A percentile compares a stretch with the other conserved stretches of the same genome.
Evolutionary conservation across 1,140 invertebrate species (phyloP).

Genomic region (Aphelinus certus): DNA sequence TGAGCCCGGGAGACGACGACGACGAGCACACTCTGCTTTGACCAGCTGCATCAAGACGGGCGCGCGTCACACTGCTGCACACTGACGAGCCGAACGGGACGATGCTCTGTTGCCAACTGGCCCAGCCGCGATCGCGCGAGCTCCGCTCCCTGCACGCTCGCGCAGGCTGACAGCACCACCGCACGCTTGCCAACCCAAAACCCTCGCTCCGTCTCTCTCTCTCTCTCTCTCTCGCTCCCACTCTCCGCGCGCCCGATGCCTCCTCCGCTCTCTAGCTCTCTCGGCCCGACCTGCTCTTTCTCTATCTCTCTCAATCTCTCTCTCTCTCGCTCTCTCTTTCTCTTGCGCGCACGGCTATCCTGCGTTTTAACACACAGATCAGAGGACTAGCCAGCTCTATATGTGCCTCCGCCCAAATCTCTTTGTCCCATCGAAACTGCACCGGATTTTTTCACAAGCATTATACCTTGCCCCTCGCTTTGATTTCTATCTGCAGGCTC

Average conservation of each 20-base stretch:
- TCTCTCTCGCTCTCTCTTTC: not conserved
- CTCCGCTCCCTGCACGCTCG: not conserved
- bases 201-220: slow-evolving; percentile 5
- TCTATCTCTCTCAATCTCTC: not conserved
- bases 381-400: not conserved
- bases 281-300: not conserved
- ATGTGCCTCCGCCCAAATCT: no score
- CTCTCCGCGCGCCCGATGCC: no score
- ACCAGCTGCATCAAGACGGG: not conserved
- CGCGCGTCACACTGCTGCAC: not conserved
- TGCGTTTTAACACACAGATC: not conserved
- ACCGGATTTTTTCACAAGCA: no score
- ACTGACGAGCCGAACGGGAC: slow-evolving; percentile 43
- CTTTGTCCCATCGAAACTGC: no score
- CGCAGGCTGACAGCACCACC: no score
- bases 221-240: not conserved
- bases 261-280: not conserved
- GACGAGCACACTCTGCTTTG: slow-evolving; percentile 38
- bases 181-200: not conserved
- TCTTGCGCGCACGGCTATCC: not conserved
- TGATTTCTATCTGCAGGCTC: no score
- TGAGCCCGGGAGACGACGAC: not conserved
- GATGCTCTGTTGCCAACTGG: slow-evolving; percentile 66
- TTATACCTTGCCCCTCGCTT: no score
- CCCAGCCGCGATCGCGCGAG: slow-evolving; percentile 29